Evolutionary conservation across 1,140 invertebrate genomes (phyloP).

Genomic region (Lepidurus apus): DNA sequence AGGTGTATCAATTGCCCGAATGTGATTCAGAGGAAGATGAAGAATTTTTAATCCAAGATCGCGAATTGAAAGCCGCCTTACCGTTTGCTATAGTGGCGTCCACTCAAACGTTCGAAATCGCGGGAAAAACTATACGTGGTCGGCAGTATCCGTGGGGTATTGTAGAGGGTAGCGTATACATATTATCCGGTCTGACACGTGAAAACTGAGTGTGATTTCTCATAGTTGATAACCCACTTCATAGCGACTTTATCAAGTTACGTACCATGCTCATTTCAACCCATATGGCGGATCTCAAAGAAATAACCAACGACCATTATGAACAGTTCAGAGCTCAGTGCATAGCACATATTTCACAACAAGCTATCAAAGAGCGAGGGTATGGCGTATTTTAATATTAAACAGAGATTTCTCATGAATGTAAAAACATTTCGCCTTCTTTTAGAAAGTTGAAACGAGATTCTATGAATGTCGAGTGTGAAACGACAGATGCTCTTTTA

Average conservation of each 20-base stretch:
- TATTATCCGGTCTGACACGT: background rate
- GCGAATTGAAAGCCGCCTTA: constrained; percentile 81
- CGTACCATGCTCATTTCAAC: constrained; percentile 94
- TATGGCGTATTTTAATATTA: constrained; percentile 47
- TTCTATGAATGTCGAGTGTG: constrained; percentile 24
- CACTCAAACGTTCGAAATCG: constrained; percentile 83
- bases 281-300: constrained; percentile 92
- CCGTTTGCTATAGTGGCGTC: constrained; percentile 96
- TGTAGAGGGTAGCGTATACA: constrained; percentile 59
- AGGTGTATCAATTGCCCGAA: constrained; percentile 84
- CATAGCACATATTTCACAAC: constrained; percentile 82
- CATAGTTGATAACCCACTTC: constrained; percentile 86
- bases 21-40: constrained; percentile 91
- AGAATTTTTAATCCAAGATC: constrained; percentile 84
- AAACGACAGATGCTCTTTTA: constrained; percentile 44
- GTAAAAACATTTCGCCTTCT: background rate
- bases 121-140: constrained; percentile 75
- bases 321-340: constrained; percentile 90
- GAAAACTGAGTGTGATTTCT: constrained; percentile 5
- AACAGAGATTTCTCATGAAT: constrained; percentile 33
- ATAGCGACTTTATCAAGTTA: constrained; percentile 95
- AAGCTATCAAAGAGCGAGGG: constrained; percentile 73
- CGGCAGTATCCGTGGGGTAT: constrained; percentile 97
- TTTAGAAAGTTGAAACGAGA: constrained; percentile 33
- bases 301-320: constrained; percentile 90